These are phyloP conservation scores for Urocolius indicus DNA, from an alignment of 2,113 vertebrate species.

Conservation along the genomic window DNA sequence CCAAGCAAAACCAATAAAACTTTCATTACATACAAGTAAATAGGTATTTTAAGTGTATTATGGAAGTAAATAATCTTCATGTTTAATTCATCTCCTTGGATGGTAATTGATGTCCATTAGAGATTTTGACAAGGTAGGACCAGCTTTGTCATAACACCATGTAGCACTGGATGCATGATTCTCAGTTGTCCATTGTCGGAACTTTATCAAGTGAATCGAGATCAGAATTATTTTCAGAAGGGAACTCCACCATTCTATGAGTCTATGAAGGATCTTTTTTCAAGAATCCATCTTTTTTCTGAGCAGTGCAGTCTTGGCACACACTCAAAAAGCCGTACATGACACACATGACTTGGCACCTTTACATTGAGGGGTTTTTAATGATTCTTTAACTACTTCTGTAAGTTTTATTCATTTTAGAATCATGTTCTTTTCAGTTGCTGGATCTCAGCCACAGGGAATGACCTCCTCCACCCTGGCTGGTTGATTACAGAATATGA, in stretches of 20 bases:
- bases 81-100: slow-evolving; percentile 13
- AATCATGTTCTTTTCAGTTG: neutral
- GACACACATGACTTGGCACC: neutral
- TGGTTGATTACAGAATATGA: neutral
- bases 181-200: neutral
- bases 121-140: neutral
- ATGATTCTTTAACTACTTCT: neutral
- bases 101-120: neutral
- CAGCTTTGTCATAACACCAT: fast-evolving
- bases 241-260: too few species aligned
- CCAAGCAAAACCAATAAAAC: neutral
- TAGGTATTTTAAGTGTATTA: neutral
- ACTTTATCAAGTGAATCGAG: neutral
- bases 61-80: neutral
- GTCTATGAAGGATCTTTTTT: neutral
- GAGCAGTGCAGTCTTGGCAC: neutral
- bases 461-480: neutral
- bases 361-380: neutral
- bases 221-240: neutral
- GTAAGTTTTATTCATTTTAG: neutral
- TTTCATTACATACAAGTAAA: neutral
- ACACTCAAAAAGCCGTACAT: neutral
- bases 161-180: neutral
- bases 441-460: neutral
- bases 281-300: neutral